Evolutionary conservation across 2,797 vertebrate species (phyloP).

Genomic region (Capromys pilorides): DNA sequence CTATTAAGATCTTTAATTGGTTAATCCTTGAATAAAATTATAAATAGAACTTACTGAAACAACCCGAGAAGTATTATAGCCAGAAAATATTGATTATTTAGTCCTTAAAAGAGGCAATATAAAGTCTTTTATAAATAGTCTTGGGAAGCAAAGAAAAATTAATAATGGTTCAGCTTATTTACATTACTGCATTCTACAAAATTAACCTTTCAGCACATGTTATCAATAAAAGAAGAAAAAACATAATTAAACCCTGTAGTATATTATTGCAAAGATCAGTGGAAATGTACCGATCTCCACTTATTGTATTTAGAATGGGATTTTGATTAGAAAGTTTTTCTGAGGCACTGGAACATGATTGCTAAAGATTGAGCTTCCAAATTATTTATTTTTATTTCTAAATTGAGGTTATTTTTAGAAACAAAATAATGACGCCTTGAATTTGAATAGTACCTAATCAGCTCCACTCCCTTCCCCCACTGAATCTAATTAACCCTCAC

Average conservation of each 20-base stretch:
- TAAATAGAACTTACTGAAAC: conserved; percentile 29
- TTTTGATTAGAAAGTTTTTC: conserved; percentile 71
- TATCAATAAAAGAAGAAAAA: neutral
- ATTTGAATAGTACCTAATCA: conserved; percentile 71
- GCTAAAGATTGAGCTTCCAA: conserved; percentile 65
- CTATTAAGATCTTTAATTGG: neutral
- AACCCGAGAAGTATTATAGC: conserved; percentile 25
- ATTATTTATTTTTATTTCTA: conserved; percentile 76
- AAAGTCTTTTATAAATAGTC: conserved; percentile 41
- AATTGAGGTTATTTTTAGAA: conserved; percentile 69
- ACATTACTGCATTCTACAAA: neutral
- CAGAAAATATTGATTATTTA: conserved; percentile 4
- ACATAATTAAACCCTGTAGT: neutral
- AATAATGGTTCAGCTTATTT: conserved; percentile 45
- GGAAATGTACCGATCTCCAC: conserved; percentile 41
- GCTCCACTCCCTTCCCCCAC: conserved; percentile 57
- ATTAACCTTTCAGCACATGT: conserved; percentile 11
- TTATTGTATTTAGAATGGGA: conserved; percentile 50
- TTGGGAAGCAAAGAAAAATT: conserved; percentile 1
- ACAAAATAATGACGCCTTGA: conserved; percentile 72
- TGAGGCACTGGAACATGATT: conserved; percentile 53
- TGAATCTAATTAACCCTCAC: conserved; percentile 77
- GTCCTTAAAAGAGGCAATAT: conserved; percentile 16
- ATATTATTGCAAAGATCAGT: conserved; percentile 36
- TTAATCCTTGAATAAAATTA: neutral